Conservation (phyloP, 2,113 vertebrate genomes). For the Thryonomys swinderianus region DNA sequence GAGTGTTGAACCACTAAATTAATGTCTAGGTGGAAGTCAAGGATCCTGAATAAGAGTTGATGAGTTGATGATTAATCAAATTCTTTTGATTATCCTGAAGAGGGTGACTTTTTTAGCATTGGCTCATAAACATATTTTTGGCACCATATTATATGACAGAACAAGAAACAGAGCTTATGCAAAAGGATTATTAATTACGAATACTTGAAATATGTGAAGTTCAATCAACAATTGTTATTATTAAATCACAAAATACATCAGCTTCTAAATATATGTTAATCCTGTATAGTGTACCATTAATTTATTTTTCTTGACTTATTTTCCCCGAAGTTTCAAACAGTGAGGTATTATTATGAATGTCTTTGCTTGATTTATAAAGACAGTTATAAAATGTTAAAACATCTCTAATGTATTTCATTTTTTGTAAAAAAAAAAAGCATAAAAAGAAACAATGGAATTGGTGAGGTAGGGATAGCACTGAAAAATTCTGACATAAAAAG, state of each 20-base stretch:
- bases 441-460: background rate
- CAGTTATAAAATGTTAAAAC: background rate
- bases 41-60: background rate
- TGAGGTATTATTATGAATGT: slow-evolving; percentile 40
- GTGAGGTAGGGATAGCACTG: background rate
- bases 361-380: slow-evolving; percentile 40
- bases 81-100: background rate
- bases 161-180: slow-evolving; percentile 54
- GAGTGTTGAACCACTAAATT: background rate
- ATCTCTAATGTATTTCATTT: background rate
- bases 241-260: slow-evolving; percentile 71
- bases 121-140: slow-evolving; percentile 44
- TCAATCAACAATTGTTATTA: slow-evolving; percentile 66
- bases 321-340: background rate
- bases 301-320: slow-evolving; percentile 62
- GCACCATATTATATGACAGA: background rate
- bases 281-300: slow-evolving; percentile 36
- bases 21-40: slow-evolving; percentile 19
- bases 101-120: background rate
- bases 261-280: slow-evolving; percentile 61
- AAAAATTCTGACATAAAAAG: background rate
- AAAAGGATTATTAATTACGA: slow-evolving; percentile 64
- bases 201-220: slow-evolving; percentile 51
- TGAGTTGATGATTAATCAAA: slow-evolving; percentile 28
- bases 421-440: background rate